Evolutionary conservation across 2,888 invertebrate genomes (phyloP).

Genomic region (Lamellibrachia columna): DNA sequence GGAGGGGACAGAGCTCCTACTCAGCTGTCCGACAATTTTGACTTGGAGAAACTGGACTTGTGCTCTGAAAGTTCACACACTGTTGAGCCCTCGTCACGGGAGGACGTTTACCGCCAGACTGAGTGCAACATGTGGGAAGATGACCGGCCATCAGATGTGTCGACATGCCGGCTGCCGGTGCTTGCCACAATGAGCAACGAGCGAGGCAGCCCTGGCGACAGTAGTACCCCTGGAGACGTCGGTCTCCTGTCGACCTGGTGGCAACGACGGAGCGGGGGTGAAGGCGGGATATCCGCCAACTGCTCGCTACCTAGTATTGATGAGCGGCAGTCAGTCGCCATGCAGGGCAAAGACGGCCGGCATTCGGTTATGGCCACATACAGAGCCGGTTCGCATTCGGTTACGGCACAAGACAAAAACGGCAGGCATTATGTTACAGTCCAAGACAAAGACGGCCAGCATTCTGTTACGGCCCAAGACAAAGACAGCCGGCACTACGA

Average conservation of each 20-base stretch:
- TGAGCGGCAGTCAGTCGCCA: background rate
- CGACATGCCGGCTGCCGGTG: background rate
- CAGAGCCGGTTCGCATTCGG: too few relatives aligned
- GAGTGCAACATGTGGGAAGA: background rate
- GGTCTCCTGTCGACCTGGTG: background rate
- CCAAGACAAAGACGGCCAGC: too few relatives aligned
- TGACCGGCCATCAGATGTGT: background rate
- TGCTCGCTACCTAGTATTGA: background rate
- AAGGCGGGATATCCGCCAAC: background rate
- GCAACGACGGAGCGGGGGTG: background rate
- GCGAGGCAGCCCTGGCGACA: background rate
- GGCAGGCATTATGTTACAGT: too few relatives aligned
- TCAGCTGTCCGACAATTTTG: background rate
- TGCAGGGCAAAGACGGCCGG: background rate
- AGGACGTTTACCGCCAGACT: background rate
- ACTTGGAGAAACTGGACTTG: background rate
- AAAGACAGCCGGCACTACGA: too few relatives aligned
- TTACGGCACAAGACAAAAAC: too few relatives aligned
- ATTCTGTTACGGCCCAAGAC: too few relatives aligned
- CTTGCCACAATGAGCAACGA: background rate
- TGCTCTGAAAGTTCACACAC: background rate
- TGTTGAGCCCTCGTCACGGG: too few relatives aligned
- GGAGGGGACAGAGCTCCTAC: background rate
- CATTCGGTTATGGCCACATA: too few relatives aligned
- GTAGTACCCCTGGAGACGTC: background rate